Base-by-base conservation (phyloP, 2,888 invertebrate genomes). In the Melikaiella ostensackeni region DNA sequence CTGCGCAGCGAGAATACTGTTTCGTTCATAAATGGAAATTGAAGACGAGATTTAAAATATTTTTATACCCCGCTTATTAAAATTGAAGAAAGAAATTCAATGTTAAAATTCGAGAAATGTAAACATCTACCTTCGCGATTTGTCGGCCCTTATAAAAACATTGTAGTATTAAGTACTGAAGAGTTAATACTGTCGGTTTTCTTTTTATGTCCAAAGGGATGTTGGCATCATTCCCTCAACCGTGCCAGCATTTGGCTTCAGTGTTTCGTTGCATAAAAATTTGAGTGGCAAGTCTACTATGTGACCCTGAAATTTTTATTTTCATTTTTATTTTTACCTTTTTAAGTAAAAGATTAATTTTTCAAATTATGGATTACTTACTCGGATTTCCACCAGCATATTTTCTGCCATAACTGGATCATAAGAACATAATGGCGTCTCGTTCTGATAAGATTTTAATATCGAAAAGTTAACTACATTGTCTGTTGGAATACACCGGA, bases 171-270 rank as follows among this genome's bases (percentile, higher is more conserved):
- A 82, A 30, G 30, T 30, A 30, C 30, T 30, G 30, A 30, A 30
- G 30, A 3, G 30, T 3, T 30, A 30, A 83, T 85, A 84, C 83
- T 83, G 81, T 75, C 73, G 9, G 19, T 62, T n/a, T 78, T 81
- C 63, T 30, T n/a, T 7, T 79, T 59, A 89, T 24, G 98, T 98
- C 98, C 99, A 99, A 27, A 99, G 93, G 1, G 96, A 94, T 42
- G 96, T 97, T 4, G 99, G 99, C 94, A 98, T 95, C 88, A 99
- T 95, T 70, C 97, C 97, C 91, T 99, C 98, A 91, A 97, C 97
- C 27, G 97, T 96, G 21, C 95, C 94, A 59, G 95, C 94, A 75
- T 95, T 94, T 9, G 98, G 98, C 24, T 96, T 96, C 62, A 98
- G 93, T 62, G 94, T 94, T 92, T 98, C 98, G 84, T 96, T 94